Percentiles rank a stretch among this genome's conserved stretches.
phyloP scores from a whole-genome alignment of 92 coral and sea anemone genomes.

The Umimayanthus chanpuru region DNA sequence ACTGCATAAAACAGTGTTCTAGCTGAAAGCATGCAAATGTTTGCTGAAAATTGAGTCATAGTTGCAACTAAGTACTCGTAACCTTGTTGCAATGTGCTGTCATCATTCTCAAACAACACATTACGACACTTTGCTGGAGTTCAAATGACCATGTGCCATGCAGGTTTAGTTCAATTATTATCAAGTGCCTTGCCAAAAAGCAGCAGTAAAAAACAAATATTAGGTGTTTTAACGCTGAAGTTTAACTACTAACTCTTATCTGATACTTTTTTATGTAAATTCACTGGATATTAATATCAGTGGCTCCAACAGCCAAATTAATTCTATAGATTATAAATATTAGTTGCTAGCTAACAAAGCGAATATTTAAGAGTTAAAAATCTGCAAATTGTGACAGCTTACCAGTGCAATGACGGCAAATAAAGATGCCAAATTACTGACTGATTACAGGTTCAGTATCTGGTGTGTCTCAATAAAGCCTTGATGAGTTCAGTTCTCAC shows the following conservation, averaged over 20 bases:
- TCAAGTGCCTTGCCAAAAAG: not conserved
- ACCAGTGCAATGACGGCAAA: not conserved
- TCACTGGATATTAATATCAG: too few species aligned
- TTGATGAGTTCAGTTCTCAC: constrained; percentile 28
- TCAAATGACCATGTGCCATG: too few species aligned
- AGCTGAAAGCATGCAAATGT: too few species aligned
- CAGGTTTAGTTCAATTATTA: too few species aligned
- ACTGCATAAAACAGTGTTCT: too few species aligned
- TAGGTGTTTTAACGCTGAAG: not conserved
- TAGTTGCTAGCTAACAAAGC: not conserved
- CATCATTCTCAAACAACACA: not conserved
- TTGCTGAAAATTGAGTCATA: too few species aligned
- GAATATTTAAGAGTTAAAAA: not conserved
- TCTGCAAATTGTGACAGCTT: not conserved
- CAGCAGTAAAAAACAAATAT: not conserved
- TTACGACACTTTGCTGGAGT: not conserved
- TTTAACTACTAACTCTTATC: not conserved
- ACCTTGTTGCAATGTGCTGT: too few species aligned
- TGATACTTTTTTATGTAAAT: too few species aligned
- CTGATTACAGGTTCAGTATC: constrained; percentile 2
- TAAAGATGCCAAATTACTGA: not conserved
- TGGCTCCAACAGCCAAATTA: not conserved
- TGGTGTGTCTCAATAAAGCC: not conserved
- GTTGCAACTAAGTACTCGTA: too few species aligned
- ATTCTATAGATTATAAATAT: not conserved